Percentiles rank a stretch among this genome's conserved stretches.
These are phyloP conservation scores for Alviniconcha marisindica DNA, from an alignment of 1,140 invertebrate species.

Conservation along the genomic window DNA sequence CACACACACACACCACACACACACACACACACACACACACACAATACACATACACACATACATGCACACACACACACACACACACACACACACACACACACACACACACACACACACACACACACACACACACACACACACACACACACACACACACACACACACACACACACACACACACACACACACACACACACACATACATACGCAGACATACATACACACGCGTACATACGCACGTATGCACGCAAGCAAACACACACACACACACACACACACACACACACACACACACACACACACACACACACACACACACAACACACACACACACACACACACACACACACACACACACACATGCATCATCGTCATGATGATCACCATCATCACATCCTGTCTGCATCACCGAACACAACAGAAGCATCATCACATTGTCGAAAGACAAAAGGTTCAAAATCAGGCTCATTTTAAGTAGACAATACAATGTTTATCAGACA, in stretches of 20 bases:
- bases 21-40: too few relatives aligned
- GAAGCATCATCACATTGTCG: too few relatives aligned
- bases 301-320: constrained; percentile 10
- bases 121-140: constrained; percentile 7
- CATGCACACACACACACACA: not conserved
- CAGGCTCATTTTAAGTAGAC: too few relatives aligned
- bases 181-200: constrained; percentile 10
- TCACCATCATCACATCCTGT: too few relatives aligned
- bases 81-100: not conserved
- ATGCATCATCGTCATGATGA: too few relatives aligned
- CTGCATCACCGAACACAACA: too few relatives aligned
- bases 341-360: not conserved
- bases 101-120: constrained; percentile 7
- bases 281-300: constrained; percentile 13
- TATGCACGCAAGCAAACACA: not conserved
- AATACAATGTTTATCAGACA: too few relatives aligned
- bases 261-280: constrained; percentile 12
- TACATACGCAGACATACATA: constrained; percentile 8
- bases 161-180: constrained; percentile 13
- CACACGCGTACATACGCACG: not conserved
- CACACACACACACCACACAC: not conserved
- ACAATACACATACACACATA: not conserved
- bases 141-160: not conserved
- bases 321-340: constrained; percentile 13
- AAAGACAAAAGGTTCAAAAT: too few relatives aligned